Evolutionary conservation across 2,797 vertebrate species (phyloP).

Genomic region (Cyprinodon diabolis): DNA sequence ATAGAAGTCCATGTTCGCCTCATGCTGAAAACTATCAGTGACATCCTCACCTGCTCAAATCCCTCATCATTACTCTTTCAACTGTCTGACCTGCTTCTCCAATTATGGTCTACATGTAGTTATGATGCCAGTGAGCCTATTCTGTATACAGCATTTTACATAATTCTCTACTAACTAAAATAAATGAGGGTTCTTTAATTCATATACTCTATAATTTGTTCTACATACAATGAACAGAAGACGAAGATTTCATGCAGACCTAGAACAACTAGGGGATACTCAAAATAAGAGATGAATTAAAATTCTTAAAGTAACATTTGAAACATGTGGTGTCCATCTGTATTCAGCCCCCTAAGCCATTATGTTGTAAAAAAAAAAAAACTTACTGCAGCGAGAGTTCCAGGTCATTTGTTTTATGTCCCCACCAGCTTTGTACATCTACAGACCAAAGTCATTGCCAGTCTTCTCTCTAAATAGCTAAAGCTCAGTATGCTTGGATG

Average conservation of each 20-base stretch:
- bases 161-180: not conserved
- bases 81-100: conserved; percentile 59
- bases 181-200: not conserved
- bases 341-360: not conserved
- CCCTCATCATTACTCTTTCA: conserved; percentile 69
- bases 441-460: no score
- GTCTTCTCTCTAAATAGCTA: no score
- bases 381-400: not conserved
- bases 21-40: conserved; percentile 74
- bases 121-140: not conserved
- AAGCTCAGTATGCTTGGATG: not conserved
- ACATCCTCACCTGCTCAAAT: conserved; percentile 81
- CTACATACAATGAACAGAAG: not conserved
- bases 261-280: not conserved
- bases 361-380: not conserved
- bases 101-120: conserved; percentile 47
- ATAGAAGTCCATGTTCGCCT: conserved; percentile 73
- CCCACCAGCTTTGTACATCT: no score
- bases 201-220: not conserved
- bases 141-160: not conserved
- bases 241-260: not conserved
- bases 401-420: no score
- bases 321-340: not conserved
- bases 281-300: no score
- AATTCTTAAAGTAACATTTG: not conserved